Percentiles rank a stretch among this genome's conserved stretches.
Evolutionary conservation across 2,888 invertebrate genomes (phyloP).

Genomic region (Tuta absoluta): DNA sequence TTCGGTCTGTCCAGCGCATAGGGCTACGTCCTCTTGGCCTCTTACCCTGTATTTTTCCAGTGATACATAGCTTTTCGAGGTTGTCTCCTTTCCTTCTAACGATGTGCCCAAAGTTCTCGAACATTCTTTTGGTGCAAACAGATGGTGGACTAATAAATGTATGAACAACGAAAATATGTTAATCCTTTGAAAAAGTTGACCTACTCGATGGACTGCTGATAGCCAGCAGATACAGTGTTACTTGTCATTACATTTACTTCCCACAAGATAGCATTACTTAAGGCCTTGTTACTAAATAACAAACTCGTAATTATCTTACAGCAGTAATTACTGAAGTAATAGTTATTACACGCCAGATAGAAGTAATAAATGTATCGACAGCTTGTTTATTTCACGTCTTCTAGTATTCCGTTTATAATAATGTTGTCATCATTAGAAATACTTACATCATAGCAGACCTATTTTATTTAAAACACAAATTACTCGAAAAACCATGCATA

Average conservation of each 20-base stretch:
- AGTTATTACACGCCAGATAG: background rate
- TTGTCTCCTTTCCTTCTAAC: too few relatives aligned
- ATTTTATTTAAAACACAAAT: background rate
- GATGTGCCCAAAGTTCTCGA: too few relatives aligned
- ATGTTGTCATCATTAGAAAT: slow-evolving; percentile 2
- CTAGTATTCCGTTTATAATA: background rate
- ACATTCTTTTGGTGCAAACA: too few relatives aligned
- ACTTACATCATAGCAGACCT: too few relatives aligned
- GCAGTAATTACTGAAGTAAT: slow-evolving; percentile 4
- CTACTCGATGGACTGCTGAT: background rate
- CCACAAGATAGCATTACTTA: background rate
- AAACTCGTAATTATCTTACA: slow-evolving; percentile 4
- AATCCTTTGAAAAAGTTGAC: background rate
- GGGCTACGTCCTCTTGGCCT: too few relatives aligned
- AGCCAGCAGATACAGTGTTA: background rate
- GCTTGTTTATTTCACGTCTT: background rate
- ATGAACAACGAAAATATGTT: background rate
- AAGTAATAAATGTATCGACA: slow-evolving; percentile 2
- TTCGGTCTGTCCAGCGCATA: too few relatives aligned
- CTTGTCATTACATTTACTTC: slow-evolving; percentile 1
- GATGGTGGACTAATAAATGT: too few relatives aligned
- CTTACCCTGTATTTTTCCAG: too few relatives aligned
- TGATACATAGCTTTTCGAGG: too few relatives aligned
- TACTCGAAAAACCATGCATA: background rate
- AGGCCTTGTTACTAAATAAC: slow-evolving; percentile 10